These are phyloP conservation scores for Gobiocypris rarus DNA, from an alignment of 2,113 vertebrate species.

Conservation along the genomic window DNA sequence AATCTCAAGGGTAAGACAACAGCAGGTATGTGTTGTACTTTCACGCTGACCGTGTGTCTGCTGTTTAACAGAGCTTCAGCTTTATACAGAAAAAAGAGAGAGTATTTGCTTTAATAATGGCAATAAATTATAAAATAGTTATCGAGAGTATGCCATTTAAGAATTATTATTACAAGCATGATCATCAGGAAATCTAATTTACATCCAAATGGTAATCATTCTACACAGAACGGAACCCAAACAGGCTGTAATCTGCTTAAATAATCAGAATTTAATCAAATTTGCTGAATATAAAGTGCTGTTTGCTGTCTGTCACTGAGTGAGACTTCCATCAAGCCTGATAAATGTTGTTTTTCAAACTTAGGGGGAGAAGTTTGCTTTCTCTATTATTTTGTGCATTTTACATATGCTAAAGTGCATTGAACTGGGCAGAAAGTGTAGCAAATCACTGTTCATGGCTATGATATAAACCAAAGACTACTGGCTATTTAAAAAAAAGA, in stretches of 20 bases:
- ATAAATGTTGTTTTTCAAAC: neutral
- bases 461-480: too few species aligned
- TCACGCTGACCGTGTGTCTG: neutral
- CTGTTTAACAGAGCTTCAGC: neutral
- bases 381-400: neutral
- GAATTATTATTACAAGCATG: constrained; percentile 19
- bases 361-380: neutral
- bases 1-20: neutral
- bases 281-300: constrained; percentile 10
- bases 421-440: neutral
- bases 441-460: neutral
- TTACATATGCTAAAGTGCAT: neutral
- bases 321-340: neutral
- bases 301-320: constrained; percentile 10
- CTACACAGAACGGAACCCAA: neutral
- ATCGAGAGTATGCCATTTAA: neutral
- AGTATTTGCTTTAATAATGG: neutral
- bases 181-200: constrained; percentile 11
- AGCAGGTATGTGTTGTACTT: neutral
- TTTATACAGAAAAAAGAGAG: neutral
- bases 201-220: constrained; percentile 13
- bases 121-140: neutral
- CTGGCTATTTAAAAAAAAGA: too few species aligned
- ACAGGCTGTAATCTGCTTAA: neutral
- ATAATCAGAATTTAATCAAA: constrained; percentile 8